Conservation (phyloP, 2,113 vertebrate species). For the Erpornis zantholeuca region DNA sequence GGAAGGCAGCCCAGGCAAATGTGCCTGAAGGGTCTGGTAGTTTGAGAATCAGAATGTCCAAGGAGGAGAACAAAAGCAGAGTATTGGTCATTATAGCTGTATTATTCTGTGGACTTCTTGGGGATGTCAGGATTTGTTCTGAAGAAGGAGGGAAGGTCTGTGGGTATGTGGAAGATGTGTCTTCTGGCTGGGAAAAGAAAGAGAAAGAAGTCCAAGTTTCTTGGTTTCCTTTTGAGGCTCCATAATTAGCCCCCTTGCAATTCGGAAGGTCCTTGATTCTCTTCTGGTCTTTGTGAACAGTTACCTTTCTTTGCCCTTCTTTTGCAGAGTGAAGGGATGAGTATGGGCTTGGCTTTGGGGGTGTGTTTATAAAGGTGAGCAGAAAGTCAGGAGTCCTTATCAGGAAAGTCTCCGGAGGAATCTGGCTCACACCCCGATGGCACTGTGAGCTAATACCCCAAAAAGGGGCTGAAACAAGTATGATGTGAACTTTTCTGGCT, state of each 20-base stretch:
- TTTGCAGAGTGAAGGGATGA: not conserved
- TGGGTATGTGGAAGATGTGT: not conserved
- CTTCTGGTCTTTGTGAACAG: not conserved
- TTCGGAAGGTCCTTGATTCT: not conserved
- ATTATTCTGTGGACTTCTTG: not conserved
- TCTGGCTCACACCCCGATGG: accelerated
- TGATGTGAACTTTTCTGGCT: not conserved
- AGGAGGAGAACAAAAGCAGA: slow-evolving; percentile 26
- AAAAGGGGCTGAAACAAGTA: not conserved
- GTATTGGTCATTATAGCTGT: slow-evolving; percentile 4
- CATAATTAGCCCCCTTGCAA: not conserved
- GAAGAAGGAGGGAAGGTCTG: not conserved
- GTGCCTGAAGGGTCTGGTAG: slow-evolving; percentile 12
- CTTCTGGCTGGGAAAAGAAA: not conserved
- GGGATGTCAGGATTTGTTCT: not conserved
- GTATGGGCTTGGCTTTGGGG: not conserved
- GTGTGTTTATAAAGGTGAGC: not conserved
- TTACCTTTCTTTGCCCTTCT: not conserved
- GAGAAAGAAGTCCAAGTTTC: not conserved
- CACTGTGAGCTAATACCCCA: not conserved
- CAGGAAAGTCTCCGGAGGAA: not conserved
- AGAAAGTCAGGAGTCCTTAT: not conserved
- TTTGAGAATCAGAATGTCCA: not conserved
- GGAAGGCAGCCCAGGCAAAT: slow-evolving; percentile 1
- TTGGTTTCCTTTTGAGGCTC: not conserved